Evolutionary conservation across 2,888 invertebrate genomes (phyloP).

Genomic region (Pharmacophagus antenor): DNA sequence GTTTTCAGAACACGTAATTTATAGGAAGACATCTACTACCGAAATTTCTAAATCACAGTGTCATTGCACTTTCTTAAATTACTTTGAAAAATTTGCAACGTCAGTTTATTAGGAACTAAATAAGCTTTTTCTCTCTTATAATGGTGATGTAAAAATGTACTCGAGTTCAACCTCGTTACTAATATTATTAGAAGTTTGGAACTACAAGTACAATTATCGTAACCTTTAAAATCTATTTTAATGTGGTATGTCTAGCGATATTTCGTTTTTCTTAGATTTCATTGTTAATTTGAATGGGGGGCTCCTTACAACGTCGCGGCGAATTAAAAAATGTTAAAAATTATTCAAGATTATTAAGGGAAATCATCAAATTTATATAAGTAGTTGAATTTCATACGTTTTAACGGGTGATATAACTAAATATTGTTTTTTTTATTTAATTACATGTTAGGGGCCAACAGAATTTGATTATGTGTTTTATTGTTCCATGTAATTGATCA

Average conservation of each 20-base stretch:
- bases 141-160: neutral
- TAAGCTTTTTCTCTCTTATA: neutral
- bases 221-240: neutral
- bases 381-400: slow-evolving; percentile 76
- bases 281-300: slow-evolving; percentile 37
- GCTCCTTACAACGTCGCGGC: slow-evolving; percentile 65
- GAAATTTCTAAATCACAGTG: neutral
- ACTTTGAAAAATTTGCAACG: neutral
- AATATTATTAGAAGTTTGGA: slow-evolving; percentile 1
- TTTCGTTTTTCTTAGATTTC: neutral
- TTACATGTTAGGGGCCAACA: slow-evolving; percentile 72
- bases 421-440: slow-evolving; percentile 76
- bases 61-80: neutral
- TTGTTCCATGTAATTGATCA: too few species aligned
- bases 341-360: slow-evolving; percentile 55
- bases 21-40: slow-evolving; percentile 1
- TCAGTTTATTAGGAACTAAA: neutral
- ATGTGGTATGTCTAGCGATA: neutral
- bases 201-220: neutral
- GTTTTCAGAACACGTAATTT: slow-evolving; percentile 2
- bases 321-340: slow-evolving; percentile 54
- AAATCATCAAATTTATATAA: slow-evolving; percentile 66
- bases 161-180: neutral
- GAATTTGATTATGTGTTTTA: slow-evolving; percentile 39
- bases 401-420: slow-evolving; percentile 76